Evolutionary conservation across 2,113 vertebrate species (phyloP), one percentile per base, ranked within the genome.

Genomic region (Cichladusa arquata): DNA sequence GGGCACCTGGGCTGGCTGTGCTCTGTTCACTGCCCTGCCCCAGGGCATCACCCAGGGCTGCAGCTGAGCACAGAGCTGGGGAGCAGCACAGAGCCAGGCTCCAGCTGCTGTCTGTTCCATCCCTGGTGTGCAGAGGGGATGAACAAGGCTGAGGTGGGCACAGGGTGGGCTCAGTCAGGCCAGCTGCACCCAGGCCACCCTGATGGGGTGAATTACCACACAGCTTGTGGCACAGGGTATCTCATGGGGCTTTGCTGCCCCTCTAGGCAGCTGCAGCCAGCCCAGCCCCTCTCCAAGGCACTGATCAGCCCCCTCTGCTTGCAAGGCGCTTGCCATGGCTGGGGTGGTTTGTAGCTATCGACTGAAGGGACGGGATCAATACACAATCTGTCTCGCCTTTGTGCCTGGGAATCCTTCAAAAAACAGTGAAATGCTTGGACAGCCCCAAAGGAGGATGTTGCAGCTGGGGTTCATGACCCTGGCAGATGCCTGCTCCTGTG

Each of bases 391-490:
- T 29, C 47, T 28, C 12, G 19, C 48, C 65, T 81, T 79, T 84
- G 65, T 70, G 36, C 19, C 11, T 45, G 56, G 44, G 61, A 88
- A 40, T 66, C 61, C 82, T 84, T 56, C 69, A 38, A 88, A 86
- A 69, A 13, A 5, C 38, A 48, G 34, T 25, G 36, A 78, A 92
- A 84, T 31, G 72, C 69, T 93, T 44, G 22, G 82, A 54, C 89
- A 83, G 88, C 24, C 66, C 83, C 80, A 51, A 15, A 81, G 86
- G 56, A 86, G 64, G 65, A 48, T 62, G 82, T 11, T 87, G 36
- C 92, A 94, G 90, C 85, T 91, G 90, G 89, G 82, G 86, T 91
- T 74, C 88, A 2, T 62, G 92, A 95, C 91, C 88, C 44, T 54
- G 73, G 73, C 82, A 94, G 94, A 67, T 92, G 94, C 64, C 48